Base-by-base conservation (phyloP, 2,113 vertebrate species). In the Acanthochromis polyacanthus region DNA sequence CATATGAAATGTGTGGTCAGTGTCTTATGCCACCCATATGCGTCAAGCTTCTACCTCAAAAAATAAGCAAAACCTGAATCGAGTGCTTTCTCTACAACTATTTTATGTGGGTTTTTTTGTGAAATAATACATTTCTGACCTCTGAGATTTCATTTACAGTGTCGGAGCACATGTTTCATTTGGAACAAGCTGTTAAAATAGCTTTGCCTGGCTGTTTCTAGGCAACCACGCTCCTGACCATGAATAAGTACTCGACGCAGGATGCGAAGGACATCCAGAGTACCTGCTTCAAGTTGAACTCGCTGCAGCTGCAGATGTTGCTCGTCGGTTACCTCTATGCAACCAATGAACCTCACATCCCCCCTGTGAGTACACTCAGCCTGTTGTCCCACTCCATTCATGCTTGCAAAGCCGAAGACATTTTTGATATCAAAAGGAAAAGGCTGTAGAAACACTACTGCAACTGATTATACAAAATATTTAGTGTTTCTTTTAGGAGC, bases 251-350 rank as follows among this genome's bases (percentile, higher is more conserved):
- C 4, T 95, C 94, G 0, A 90, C 91, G 59, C 93, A 95, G 22
- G 96, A 98, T 48, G 90, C 94, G 50, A 93, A 96, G 75, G 94
- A 91, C 75, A 95, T 98, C 81, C 96, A 95, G 80, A 96, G 93
- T 66, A 95, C 95, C 86, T 98, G 97, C 84, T 99, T 97, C 92
- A 98, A 96, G 88, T 61, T 99, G 81, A 98, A 99, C 77, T 98
- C 97, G 0, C 78, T 96, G 80, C 98, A 98, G 69, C 93, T 99
- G 4, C 95, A 95, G 59, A 95, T 94, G 78, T 67, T 99, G 66
- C 67, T 98, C 53, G 93, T 93, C 17, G 96, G 95, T 71, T 98
- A 98, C 81, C 95, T 96, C 84, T 97, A 95, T 78, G 96, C 96
- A 6, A 92, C 94, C 11, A 95, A 95, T 56, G 96, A 98, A 91